phyloP scores from a whole-genome alignment of 2,797 vertebrate genomes.

The Acrossocheilus wenchowensis region DNA sequence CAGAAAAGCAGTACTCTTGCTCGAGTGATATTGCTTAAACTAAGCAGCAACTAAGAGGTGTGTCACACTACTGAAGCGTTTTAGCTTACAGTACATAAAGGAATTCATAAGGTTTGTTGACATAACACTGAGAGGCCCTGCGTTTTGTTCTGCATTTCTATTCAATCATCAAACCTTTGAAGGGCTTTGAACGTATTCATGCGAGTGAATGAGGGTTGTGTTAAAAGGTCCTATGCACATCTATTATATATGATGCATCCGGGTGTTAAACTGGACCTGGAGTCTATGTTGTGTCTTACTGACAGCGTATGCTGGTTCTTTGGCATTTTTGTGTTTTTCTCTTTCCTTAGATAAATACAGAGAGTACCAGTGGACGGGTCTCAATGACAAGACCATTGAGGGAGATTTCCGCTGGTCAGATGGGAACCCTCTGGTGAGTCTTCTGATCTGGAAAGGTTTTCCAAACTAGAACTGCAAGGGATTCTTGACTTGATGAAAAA shows the following conservation, averaged over 20 bases:
- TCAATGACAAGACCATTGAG: conserved; percentile 94
- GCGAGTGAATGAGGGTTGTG: conserved; percentile 30
- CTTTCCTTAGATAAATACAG: conserved; percentile 81
- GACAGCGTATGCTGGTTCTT: conserved; percentile 63
- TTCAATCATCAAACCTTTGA: background rate
- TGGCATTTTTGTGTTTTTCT: conserved; percentile 57
- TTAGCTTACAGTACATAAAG: conserved; percentile 26
- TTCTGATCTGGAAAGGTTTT: background rate
- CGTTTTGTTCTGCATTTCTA: background rate
- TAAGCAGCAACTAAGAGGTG: conserved; percentile 7
- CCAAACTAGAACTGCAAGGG: background rate
- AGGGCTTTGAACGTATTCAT: conserved; percentile 15
- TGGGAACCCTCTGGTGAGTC: conserved; percentile 88
- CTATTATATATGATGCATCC: background rate
- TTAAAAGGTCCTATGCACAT: conserved; percentile 6
- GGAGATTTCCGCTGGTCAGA: conserved; percentile 97
- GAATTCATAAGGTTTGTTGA: conserved; percentile 32
- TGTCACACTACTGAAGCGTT: background rate
- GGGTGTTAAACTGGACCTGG: conserved; percentile 20
- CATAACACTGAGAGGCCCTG: conserved; percentile 30
- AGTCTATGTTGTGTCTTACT: conserved; percentile 60
- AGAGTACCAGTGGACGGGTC: conserved; percentile 94
- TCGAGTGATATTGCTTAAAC: background rate
- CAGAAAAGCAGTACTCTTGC: background rate
- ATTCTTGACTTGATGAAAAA: background rate